Percentiles rank a stretch among this genome's conserved stretches.
These are phyloP conservation scores for Saccostrea echinata DNA, from an alignment of 1,140 invertebrate genomes.

Conservation along the genomic window DNA sequence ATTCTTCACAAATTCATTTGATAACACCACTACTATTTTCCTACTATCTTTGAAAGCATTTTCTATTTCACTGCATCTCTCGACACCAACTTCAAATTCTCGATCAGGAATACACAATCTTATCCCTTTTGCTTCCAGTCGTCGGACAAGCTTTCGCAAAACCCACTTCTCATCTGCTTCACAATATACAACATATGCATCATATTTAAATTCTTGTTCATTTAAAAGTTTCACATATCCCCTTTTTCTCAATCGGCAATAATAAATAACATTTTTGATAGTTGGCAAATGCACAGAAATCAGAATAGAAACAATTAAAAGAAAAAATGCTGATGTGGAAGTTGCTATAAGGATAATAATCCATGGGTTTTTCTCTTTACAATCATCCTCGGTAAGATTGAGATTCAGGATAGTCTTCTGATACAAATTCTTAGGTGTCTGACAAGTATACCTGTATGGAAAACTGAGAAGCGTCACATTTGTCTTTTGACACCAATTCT, in stretches of 20 bases:
- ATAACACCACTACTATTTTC: constrained; percentile 32
- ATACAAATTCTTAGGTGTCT: background rate
- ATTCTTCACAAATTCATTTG: constrained; percentile 45
- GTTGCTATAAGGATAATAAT: background rate
- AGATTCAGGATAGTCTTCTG: background rate
- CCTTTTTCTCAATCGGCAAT: no score
- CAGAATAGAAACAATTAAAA: background rate
- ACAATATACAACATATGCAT: constrained; percentile 48
- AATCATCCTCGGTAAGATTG: background rate
- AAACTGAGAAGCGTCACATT: background rate
- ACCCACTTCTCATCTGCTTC: constrained; percentile 33
- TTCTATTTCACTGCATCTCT: constrained; percentile 11
- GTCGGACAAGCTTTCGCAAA: background rate
- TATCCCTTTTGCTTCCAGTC: background rate
- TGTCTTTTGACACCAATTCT: background rate
- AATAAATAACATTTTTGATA: no score
- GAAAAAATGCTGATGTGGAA: background rate
- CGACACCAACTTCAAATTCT: constrained; percentile 43
- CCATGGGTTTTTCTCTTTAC: background rate
- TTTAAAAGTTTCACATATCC: constrained; percentile 26
- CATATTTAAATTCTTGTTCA: constrained; percentile 20
- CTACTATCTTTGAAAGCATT: background rate
- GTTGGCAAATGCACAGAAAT: constrained; percentile 6
- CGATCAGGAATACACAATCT: constrained; percentile 24
- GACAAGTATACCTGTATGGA: background rate